Percentiles rank a stretch among this genome's conserved stretches.
phyloP scores from a whole-genome alignment of 1,140 invertebrate species.

The Drosophila truncata region DNA sequence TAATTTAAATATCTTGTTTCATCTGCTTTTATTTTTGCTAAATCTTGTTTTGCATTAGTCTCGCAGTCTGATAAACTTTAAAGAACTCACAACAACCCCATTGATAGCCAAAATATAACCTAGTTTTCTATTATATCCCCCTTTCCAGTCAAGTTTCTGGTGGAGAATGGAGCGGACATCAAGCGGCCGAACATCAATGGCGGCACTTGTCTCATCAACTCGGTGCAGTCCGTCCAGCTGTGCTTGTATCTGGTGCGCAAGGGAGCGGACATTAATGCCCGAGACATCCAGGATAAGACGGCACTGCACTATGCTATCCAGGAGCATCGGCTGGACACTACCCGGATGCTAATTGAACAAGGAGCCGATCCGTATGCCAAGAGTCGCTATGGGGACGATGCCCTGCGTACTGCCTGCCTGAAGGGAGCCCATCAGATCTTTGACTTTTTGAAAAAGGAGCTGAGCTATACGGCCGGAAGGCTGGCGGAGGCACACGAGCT shows the following conservation, averaged over 20 bases:
- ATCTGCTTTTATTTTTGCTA: not conserved
- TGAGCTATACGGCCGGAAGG: slow-evolving; percentile 88
- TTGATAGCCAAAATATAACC: not conserved
- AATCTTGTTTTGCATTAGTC: not conserved
- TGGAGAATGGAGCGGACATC: slow-evolving; percentile 94
- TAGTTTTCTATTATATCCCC: not conserved
- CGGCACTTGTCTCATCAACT: slow-evolving; percentile 97
- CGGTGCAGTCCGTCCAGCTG: slow-evolving; percentile 93
- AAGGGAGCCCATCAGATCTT: slow-evolving; percentile 95
- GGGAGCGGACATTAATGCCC: slow-evolving; percentile 93
- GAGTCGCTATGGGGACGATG: slow-evolving; percentile 95
- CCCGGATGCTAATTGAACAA: slow-evolving; percentile 91
- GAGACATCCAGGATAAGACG: slow-evolving; percentile 96
- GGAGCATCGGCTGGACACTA: slow-evolving; percentile 94
- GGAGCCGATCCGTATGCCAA: slow-evolving; percentile 92
- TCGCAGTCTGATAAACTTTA: not conserved
- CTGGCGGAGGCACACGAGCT: slow-evolving; percentile 94
- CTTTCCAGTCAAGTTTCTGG: slow-evolving; percentile 90
- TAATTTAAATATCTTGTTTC: not conserved
- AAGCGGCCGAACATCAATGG: slow-evolving; percentile 95
- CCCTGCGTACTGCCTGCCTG: slow-evolving; percentile 94
- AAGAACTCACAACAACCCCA: not conserved
- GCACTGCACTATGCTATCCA: slow-evolving; percentile 97
- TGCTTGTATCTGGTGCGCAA: slow-evolving; percentile 92
- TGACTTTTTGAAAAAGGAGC: slow-evolving; percentile 89